Percentiles rank a stretch among this genome's conserved stretches.
These are phyloP conservation scores for Mixornis gularis DNA, from an alignment of 2,113 vertebrate genomes.

Conservation along the genomic window DNA sequence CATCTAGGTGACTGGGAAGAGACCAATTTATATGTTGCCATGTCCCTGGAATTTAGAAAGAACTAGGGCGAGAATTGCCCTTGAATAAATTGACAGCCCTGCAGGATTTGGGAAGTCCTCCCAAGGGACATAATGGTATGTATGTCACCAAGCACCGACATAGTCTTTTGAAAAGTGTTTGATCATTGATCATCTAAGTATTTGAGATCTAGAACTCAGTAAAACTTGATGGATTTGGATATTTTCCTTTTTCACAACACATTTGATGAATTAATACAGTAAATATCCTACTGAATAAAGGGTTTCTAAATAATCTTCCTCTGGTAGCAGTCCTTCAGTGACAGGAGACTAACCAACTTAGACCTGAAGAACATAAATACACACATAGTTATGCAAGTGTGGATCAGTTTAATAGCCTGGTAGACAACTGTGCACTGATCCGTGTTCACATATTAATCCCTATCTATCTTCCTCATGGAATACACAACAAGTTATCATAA, in stretches of 20 bases:
- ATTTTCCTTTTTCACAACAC: background rate
- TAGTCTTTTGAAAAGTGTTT: background rate
- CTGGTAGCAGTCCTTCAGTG: background rate
- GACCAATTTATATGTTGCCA: background rate
- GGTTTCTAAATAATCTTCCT: background rate
- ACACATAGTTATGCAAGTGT: background rate
- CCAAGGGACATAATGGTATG: background rate
- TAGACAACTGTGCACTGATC: background rate
- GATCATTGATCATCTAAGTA: background rate
- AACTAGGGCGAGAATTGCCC: background rate
- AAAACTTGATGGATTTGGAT: background rate
- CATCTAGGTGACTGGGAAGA: background rate
- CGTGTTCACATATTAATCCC: background rate
- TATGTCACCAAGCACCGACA: background rate
- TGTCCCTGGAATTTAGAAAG: background rate
- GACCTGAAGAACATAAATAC: background rate
- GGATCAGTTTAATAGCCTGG: fast-evolving
- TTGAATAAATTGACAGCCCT: background rate
- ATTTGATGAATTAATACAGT: background rate
- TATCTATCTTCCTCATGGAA: background rate
- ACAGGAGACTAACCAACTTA: background rate
- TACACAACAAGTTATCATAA: background rate
- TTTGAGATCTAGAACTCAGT: background rate
- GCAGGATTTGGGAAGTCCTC: background rate
- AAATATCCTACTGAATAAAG: background rate